Base-by-base conservation (phyloP, 2,113 vertebrate genomes). In the Lagopus muta region DNA sequence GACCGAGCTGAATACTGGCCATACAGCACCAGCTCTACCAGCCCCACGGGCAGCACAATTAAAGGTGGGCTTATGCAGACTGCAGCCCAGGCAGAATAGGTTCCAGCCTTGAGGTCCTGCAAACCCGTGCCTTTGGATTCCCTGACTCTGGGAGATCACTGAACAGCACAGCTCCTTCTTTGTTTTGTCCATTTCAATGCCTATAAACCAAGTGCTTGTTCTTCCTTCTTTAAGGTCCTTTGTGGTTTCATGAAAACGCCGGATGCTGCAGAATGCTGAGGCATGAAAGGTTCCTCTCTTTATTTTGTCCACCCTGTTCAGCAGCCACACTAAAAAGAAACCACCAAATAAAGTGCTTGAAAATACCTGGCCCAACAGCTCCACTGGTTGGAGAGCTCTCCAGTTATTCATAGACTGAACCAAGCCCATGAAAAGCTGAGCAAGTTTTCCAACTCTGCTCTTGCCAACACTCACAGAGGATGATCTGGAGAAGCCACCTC, bases 161-260 rank as follows among this genome's bases (percentile, higher is more conserved):
- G 81, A 92, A 90, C 80, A 92, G 69, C 93, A 96, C 88, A 94
- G 79, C 91, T 62, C 27, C 55, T 67, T 86, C 92, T 96, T 90
- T 96, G 96, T 96, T 94, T 94, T 72, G 88, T 76, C 0, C 2
- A 47, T 80, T 72, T 88, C 92, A 95, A 94, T 95, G 92, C 91
- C 85, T 93, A 92, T 78, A 97, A 97, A 96, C 94, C 94, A 93
- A 94, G 92, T 0, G 1, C 93, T 96, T 97, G 83, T 95, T 96
- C 96, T 94, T 96, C 92, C 88, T 95, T 92, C 94, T 94, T 91
- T 95, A 91, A 93, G 76, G 10, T 79, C 89, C 74, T 95, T 93
- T 96, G 94, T 94, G 83, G 88, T 92, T 95, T 95, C 93, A 95
- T 93, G 92, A 96, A 96, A 96, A 91, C 43, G 20, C 95, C 96